Conservation (phyloP, 2,797 vertebrate genomes). For the Myotis findleyi region DNA sequence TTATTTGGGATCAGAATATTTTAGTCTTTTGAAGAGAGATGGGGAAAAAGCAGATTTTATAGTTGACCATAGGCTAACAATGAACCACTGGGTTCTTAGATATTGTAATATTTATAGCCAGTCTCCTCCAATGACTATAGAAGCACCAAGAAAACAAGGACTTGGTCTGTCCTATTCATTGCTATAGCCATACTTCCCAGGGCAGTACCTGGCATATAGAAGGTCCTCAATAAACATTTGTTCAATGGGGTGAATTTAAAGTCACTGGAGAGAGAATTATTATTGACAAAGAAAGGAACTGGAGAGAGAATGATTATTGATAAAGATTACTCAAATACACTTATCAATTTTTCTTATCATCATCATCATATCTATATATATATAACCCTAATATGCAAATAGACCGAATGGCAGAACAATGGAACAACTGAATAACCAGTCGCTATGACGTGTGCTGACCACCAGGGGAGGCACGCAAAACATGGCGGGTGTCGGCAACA, state of each 20-base stretch:
- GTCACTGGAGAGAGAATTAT: neutral
- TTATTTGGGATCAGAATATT: slow-evolving; percentile 39
- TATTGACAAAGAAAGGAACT: neutral
- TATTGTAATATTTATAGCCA: neutral
- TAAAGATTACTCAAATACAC: neutral
- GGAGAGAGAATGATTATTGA: neutral
- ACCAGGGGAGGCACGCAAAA: no score
- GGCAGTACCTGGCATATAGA: neutral
- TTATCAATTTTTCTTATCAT: slow-evolving; percentile 41
- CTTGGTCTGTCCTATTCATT: neutral
- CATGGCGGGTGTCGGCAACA: no score
- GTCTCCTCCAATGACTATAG: neutral
- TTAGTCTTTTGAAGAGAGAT: slow-evolving; percentile 41
- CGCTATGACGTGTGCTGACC: no score
- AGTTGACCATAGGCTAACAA: neutral
- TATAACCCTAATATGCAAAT: no score
- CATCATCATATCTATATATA: neutral
- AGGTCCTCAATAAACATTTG: slow-evolving; percentile 13
- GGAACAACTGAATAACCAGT: no score
- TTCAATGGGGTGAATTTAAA: slow-evolving; percentile 15
- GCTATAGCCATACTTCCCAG: neutral
- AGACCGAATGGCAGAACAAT: no score
- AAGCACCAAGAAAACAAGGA: slow-evolving; percentile 16
- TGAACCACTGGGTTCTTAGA: slow-evolving; percentile 8
- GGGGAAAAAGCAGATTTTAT: slow-evolving; percentile 10